A percentile compares a stretch with the other conserved stretches of the same genome.
Evolutionary conservation across 2,888 invertebrate species (phyloP).

Genomic region (Scaptodrosophila latifasciaeformis): DNA sequence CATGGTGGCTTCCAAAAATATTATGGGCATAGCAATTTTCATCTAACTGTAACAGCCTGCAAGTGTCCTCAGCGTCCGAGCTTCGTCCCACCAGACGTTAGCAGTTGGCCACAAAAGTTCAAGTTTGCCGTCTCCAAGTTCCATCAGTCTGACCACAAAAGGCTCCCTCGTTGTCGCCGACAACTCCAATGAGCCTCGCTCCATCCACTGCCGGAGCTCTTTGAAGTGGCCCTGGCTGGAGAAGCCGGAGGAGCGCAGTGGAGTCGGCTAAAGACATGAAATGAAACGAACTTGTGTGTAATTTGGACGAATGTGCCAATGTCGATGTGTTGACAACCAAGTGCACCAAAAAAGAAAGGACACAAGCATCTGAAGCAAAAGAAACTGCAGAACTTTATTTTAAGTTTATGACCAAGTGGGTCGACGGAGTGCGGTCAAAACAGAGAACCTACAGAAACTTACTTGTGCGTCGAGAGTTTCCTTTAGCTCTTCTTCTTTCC

Average conservation of each 20-base stretch:
- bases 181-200: slow-evolving; percentile 32
- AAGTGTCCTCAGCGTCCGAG: no score
- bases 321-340: slow-evolving; percentile 64
- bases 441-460: slow-evolving; percentile 41
- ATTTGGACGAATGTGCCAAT: slow-evolving; percentile 64
- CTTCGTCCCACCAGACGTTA: slow-evolving; percentile 24
- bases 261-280: no score
- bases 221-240: slow-evolving; percentile 4
- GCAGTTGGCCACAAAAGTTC: slow-evolving; percentile 61
- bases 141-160: slow-evolving; percentile 8
- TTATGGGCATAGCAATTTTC: slow-evolving; percentile 60
- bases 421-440: slow-evolving; percentile 45
- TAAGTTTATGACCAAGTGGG: slow-evolving; percentile 21
- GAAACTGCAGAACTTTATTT: slow-evolving; percentile 38
- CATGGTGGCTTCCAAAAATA: slow-evolving; percentile 53
- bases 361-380: slow-evolving; percentile 11
- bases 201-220: slow-evolving; percentile 17
- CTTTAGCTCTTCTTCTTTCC: neutral
- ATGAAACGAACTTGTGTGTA: slow-evolving; percentile 40
- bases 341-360: slow-evolving; percentile 34
- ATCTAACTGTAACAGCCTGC: slow-evolving; percentile 17
- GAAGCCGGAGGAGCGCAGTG: no score
- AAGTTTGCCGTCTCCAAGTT: slow-evolving; percentile 52
- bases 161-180: slow-evolving; percentile 46
- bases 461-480: slow-evolving; percentile 27